phyloP scores from a whole-genome alignment of 2,113 vertebrate genomes.

The Panthera leo region DNA sequence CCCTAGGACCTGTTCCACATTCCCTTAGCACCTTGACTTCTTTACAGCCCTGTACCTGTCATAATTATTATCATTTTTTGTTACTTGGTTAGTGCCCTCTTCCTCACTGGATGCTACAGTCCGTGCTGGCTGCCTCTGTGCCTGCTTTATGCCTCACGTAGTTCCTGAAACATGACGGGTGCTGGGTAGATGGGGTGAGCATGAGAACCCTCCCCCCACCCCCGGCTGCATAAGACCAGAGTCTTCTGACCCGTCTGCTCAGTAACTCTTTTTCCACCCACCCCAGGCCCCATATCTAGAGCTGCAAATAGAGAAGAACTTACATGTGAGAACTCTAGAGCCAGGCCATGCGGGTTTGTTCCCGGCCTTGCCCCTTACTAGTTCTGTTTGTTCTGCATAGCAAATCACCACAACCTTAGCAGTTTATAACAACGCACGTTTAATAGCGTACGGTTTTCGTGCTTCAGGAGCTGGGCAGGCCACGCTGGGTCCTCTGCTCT shows the following conservation, averaged over 20 bases:
- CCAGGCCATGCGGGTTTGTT: neutral
- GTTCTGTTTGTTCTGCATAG: neutral
- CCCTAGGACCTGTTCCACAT: neutral
- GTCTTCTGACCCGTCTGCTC: neutral
- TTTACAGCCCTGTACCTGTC: neutral
- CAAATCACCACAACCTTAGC: neutral
- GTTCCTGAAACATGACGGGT: neutral
- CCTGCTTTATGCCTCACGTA: neutral
- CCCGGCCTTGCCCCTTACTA: neutral
- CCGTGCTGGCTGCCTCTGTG: neutral
- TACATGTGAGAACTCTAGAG: neutral
- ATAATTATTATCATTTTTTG: neutral
- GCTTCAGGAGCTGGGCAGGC: neutral
- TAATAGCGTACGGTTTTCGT: neutral
- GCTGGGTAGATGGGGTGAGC: neutral
- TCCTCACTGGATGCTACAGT: neutral
- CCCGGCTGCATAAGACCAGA: neutral
- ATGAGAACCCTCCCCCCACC: no score
- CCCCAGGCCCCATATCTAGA: neutral
- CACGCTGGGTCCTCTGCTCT: neutral
- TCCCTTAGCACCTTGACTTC: neutral
- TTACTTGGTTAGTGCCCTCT: neutral
- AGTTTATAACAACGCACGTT: rapidly evolving
- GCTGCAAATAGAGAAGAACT: neutral
- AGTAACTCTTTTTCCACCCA: neutral